Percentiles rank a stretch among this genome's conserved stretches.
Conservation (phyloP, 2,888 invertebrate genomes). For the Dascillus cervinus region DNA sequence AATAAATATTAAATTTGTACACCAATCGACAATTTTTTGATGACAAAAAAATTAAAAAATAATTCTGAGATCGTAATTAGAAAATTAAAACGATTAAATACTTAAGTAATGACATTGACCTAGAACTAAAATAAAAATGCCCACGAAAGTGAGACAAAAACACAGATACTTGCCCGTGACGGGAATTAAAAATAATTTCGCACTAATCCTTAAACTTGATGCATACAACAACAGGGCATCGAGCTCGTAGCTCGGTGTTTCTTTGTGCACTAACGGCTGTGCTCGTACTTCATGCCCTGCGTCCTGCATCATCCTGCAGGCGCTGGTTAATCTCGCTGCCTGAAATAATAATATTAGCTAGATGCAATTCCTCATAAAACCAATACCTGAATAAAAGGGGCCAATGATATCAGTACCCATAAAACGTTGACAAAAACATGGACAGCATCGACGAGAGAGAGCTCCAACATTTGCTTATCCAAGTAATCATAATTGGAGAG, state of each 20-base stretch:
- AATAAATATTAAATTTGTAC: too few relatives aligned
- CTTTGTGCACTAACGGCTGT: constrained; percentile 73
- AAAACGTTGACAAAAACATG: constrained; percentile 53
- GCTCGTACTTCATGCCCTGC: constrained; percentile 73
- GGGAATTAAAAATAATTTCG: constrained; percentile 66
- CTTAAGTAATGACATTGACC: constrained; percentile 63
- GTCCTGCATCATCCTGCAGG: constrained; percentile 62
- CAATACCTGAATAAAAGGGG: constrained; percentile 68
- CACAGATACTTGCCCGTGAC: constrained; percentile 63
- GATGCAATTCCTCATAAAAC: too few relatives aligned
- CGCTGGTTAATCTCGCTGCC: constrained; percentile 68
- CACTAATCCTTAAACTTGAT: constrained; percentile 65
- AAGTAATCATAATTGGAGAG: constrained; percentile 54
- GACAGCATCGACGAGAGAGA: constrained; percentile 53
- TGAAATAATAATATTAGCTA: constrained; percentile 37
- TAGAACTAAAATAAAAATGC: constrained; percentile 55
- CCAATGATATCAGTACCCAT: constrained; percentile 58
- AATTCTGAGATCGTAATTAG: too few relatives aligned
- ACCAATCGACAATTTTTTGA: too few relatives aligned
- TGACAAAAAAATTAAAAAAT: too few relatives aligned
- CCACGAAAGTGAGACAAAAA: constrained; percentile 51
- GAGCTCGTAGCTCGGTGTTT: constrained; percentile 66
- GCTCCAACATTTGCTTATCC: constrained; percentile 50
- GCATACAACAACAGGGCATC: constrained; percentile 70
- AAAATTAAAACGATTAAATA: background rate